A percentile compares a stretch with the other conserved stretches of the same genome.
These are phyloP conservation scores for Xestia ashworthii DNA, from an alignment of 2,888 invertebrate genomes.

Conservation along the genomic window DNA sequence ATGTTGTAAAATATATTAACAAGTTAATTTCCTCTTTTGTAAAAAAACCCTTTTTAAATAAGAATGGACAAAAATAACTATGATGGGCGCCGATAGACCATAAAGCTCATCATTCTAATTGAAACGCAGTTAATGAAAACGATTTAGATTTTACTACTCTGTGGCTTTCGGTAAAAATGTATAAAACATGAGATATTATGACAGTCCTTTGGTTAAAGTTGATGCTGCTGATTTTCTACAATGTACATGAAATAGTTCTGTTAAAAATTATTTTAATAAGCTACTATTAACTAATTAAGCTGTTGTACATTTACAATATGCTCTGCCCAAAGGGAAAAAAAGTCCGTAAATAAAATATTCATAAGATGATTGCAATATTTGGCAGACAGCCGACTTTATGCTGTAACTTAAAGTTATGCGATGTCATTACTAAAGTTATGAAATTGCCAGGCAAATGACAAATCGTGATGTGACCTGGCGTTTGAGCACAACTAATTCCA, in stretches of 20 bases:
- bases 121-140: neutral
- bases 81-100: fast-evolving
- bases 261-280: no score
- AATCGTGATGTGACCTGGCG: conserved; percentile 24
- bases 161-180: neutral
- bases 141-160: neutral
- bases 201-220: neutral
- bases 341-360: neutral
- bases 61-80: no score
- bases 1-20: conserved; percentile 66
- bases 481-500: conserved; percentile 16
- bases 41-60: neutral
- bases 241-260: neutral
- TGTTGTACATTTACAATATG: neutral
- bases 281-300: neutral
- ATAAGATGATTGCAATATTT: neutral
- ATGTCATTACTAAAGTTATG: conserved; percentile 25
- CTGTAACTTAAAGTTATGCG: conserved; percentile 18
- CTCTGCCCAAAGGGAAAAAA: neutral
- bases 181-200: neutral
- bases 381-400: neutral
- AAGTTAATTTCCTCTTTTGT: conserved; percentile 11
- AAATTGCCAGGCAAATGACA: conserved; percentile 30
- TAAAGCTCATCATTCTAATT: neutral
- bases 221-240: neutral